Evolutionary conservation across 2,113 vertebrate genomes (phyloP).

Genomic region (Pachycephala philippinensis): DNA sequence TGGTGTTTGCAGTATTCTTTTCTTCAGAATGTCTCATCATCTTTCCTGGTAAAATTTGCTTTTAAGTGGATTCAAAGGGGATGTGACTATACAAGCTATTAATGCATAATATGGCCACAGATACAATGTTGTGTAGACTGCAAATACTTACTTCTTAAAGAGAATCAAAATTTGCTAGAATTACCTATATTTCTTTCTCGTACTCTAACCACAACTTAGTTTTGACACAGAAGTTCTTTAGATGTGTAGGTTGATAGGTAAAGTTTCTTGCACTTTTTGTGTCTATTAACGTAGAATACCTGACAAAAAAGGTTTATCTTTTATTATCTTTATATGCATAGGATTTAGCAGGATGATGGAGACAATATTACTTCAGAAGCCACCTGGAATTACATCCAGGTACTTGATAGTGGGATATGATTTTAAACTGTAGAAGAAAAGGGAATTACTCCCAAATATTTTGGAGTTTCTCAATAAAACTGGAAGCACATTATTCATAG

Average conservation of each 20-base stretch:
- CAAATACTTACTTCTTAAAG: neutral
- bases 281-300: neutral
- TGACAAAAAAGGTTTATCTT: neutral
- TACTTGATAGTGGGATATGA: neutral
- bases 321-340: neutral
- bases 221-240: neutral
- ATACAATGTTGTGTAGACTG: rapidly evolving
- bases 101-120: neutral
- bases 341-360: neutral
- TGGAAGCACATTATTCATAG: neutral
- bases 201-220: neutral
- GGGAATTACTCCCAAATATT: neutral
- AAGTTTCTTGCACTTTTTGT: neutral
- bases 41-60: neutral
- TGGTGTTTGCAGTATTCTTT: neutral
- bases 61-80: neutral
- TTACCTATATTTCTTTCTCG: neutral
- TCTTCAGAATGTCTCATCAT: neutral
- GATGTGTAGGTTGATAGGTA: neutral
- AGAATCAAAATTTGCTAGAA: neutral
- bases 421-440: neutral
- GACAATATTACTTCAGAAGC: neutral
- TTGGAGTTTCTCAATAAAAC: neutral
- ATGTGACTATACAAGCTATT: neutral
- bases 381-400: neutral